A percentile compares a stretch with the other conserved stretches of the same genome.
These are phyloP conservation scores for Thalassaphorura encarpata DNA, from an alignment of 1,140 invertebrate species.

Conservation along the genomic window DNA sequence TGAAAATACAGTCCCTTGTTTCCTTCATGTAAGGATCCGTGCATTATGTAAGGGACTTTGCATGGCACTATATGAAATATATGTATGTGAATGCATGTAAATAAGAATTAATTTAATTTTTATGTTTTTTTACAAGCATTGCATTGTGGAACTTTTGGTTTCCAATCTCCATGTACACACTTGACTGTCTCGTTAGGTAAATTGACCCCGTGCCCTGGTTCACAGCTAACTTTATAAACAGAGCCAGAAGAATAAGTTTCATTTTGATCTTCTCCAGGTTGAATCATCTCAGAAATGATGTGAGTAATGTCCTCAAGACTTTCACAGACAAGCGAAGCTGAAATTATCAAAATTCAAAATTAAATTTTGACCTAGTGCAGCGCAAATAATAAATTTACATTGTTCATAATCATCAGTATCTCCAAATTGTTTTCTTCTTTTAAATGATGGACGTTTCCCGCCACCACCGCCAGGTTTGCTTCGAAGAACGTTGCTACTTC, in stretches of 20 bases:
- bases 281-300: slow-evolving; percentile 54
- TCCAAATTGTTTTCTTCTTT: slow-evolving; percentile 38
- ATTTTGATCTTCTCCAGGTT: slow-evolving; percentile 37
- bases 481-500: slow-evolving; percentile 4
- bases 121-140: slow-evolving; percentile 51
- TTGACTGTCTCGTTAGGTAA: slow-evolving; percentile 64
- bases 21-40: slow-evolving; percentile 48
- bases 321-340: slow-evolving; percentile 17
- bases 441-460: slow-evolving; percentile 38
- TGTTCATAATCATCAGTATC: slow-evolving; percentile 26
- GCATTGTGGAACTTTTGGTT: slow-evolving; percentile 64
- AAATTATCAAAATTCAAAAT: background rate
- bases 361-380: background rate
- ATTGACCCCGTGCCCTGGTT: slow-evolving; percentile 61
- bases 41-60: slow-evolving; percentile 49
- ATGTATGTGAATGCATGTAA: background rate
- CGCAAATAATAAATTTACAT: background rate
- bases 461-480: slow-evolving; percentile 26
- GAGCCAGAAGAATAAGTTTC: slow-evolving; percentile 46
- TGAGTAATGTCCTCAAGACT: slow-evolving; percentile 48
- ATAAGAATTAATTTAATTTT: background rate
- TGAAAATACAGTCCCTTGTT: slow-evolving; percentile 43
- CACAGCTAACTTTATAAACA: slow-evolving; percentile 58
- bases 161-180: slow-evolving; percentile 68
- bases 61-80: slow-evolving; percentile 48